Evolutionary conservation across 2,888 invertebrate species (phyloP).

Genomic region (Drosophila mercatorum): DNA sequence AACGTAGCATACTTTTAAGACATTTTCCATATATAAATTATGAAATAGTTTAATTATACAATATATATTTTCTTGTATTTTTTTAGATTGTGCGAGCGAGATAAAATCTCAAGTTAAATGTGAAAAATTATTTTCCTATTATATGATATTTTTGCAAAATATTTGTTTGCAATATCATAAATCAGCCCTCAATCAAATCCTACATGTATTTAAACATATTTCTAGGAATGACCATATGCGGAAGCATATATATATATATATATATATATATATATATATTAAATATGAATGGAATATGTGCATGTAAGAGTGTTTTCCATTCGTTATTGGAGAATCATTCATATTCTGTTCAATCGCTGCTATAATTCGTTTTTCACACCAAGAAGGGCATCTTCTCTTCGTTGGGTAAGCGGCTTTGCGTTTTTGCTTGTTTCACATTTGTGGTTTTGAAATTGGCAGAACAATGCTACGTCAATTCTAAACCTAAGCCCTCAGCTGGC

Average conservation of each 20-base stretch:
- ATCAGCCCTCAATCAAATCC: neutral
- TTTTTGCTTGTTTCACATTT: neutral
- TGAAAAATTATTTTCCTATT: no score
- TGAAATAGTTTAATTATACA: neutral
- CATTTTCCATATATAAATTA: neutral
- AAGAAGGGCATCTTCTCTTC: constrained; percentile 6
- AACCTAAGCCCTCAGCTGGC: constrained; percentile 15
- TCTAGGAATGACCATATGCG: no score
- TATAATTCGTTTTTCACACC: no score
- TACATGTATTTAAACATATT: neutral
- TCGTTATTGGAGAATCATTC: neutral
- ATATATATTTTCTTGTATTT: neutral
- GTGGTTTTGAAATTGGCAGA: constrained; percentile 22
- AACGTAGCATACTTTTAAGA: constrained; percentile 3
- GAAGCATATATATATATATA: no score
- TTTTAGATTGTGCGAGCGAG: neutral
- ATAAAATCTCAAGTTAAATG: no score
- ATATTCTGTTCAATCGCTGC: neutral
- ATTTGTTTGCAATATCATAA: no score
- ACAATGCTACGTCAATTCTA: constrained; percentile 39
- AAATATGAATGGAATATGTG: neutral
- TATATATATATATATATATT: no score
- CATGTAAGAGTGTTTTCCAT: neutral
- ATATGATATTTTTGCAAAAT: no score
- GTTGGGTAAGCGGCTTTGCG: neutral